These are phyloP conservation scores for Syndactyla subalaris DNA, from an alignment of 2,797 vertebrate genomes.

Conservation along the genomic window DNA sequence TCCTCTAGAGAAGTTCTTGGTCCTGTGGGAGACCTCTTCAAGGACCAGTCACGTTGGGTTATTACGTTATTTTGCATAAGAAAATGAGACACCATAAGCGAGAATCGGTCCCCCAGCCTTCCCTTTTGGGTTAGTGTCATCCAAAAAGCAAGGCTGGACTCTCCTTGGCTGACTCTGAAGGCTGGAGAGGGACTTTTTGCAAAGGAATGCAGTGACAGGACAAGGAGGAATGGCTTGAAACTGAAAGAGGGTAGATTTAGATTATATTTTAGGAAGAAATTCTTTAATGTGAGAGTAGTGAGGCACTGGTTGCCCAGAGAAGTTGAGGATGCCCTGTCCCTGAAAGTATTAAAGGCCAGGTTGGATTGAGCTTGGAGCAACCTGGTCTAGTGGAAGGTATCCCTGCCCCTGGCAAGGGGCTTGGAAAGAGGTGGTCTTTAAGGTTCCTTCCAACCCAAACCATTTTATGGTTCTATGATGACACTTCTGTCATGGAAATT, in stretches of 20 bases:
- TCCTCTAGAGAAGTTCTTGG: not conserved
- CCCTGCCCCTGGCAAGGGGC: no score
- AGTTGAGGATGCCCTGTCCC: not conserved
- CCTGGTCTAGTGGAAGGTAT: fast-evolving
- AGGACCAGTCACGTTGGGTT: fast-evolving
- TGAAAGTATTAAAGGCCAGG: not conserved
- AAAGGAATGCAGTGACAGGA: not conserved
- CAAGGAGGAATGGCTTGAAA: not conserved
- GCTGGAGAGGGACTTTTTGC: not conserved
- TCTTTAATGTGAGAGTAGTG: not conserved
- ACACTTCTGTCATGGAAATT: not conserved
- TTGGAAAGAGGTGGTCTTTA: not conserved
- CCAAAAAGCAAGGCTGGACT: not conserved
- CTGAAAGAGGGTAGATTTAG: not conserved
- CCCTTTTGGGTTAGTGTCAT: not conserved
- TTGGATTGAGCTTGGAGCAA: fast-evolving
- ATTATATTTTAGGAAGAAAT: not conserved
- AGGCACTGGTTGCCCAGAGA: not conserved
- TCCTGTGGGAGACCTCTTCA: not conserved
- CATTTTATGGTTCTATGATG: not conserved
- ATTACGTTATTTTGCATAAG: not conserved
- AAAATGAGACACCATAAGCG: not conserved
- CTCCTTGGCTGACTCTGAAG: not conserved
- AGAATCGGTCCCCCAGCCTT: not conserved
- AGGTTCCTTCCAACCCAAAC: not conserved